Evolutionary conservation across 1,140 invertebrate species (phyloP), one percentile per base, ranked within the genome.

Genomic region (Ceratina japonica): DNA sequence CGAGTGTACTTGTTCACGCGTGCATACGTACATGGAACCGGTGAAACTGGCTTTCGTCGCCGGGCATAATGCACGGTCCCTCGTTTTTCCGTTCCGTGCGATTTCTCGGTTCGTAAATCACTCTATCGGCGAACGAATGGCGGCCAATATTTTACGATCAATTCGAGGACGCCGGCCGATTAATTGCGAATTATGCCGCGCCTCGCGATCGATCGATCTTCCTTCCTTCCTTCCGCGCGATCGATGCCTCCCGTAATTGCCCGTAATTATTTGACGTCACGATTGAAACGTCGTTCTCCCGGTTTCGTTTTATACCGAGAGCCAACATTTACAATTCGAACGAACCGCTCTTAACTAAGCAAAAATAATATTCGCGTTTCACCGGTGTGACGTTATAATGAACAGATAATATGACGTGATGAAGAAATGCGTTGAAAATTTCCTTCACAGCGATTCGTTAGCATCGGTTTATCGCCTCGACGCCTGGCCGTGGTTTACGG

Each of bases 21-120:
- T 66, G 27, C n/a, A 59, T 44, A 18, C 18, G 18, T 65, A 44
- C 22, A 15, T n/a, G 49, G 13, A 13, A 16, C 18, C 0, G 27
- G 61, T 4, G 27, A 31, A 56, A 75, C 59, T 24, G 51, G 72
- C 27, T 65, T 18, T 18, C 24, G 2, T 13, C 22, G 22, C 13
- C 3, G 22, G 56, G 66, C 75, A 62, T 77, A 77, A 77, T 71
- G 66, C 66, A 59, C 75, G 75, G 37, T 20, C 15, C 65, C 27
- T 71, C 66, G 75, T 77, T 78, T 77, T 63, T 70, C 59, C 58
- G 18, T 58, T 18, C n/a, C 4, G 3, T 49, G 27, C 58, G 75
- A 78, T 78, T 78, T 78, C 68, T 78, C 75, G 44, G 58, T 37
- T 52, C 75, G 75, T 77, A 76, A 76, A 76, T 76, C 65, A 76